Conservation (phyloP, 2,888 invertebrate species). For the Chalcis sispes region DNA sequence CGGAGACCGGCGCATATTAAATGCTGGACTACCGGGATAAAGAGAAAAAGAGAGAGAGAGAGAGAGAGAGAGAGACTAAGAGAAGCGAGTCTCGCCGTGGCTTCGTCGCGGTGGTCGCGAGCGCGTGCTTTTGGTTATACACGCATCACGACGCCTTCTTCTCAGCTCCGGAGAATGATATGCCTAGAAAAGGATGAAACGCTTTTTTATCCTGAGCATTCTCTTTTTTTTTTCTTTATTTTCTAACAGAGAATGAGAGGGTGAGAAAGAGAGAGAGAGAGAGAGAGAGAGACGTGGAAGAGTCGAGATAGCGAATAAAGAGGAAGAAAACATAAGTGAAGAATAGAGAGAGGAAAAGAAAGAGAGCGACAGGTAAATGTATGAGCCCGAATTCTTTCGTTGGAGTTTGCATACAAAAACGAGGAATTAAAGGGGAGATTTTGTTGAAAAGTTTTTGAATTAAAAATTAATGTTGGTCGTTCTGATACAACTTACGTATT, state of each 20-base stretch:
- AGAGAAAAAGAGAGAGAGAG: neutral
- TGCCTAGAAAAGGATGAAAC: constrained; percentile 26
- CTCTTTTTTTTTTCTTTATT: constrained; percentile 16
- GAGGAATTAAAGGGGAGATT: neutral
- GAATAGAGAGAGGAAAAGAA: constrained; percentile 21
- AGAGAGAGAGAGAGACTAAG: constrained; percentile 35
- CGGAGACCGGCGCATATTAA: too few species aligned
- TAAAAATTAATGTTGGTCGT: constrained; percentile 30
- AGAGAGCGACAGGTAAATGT: constrained; percentile 27
- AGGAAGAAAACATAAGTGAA: constrained; percentile 25
- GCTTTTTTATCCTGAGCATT: neutral
- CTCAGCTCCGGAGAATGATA: neutral
- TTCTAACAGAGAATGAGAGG: neutral
- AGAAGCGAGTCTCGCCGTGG: too few species aligned
- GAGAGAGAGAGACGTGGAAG: neutral
- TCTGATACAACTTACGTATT: neutral
- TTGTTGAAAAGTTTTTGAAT: constrained; percentile 3
- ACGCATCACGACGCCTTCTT: constrained; percentile 42
- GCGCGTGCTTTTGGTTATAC: constrained; percentile 27
- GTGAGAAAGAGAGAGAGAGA: constrained; percentile 35
- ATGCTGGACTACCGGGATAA: constrained; percentile 61
- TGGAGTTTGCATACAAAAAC: constrained; percentile 21
- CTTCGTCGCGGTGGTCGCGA: constrained; percentile 43
- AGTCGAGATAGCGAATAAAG: too few species aligned
- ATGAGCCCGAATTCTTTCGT: constrained; percentile 8